Evolutionary conservation across 1,140 invertebrate genomes (phyloP).

Genomic region (Magallana ariakensis): DNA sequence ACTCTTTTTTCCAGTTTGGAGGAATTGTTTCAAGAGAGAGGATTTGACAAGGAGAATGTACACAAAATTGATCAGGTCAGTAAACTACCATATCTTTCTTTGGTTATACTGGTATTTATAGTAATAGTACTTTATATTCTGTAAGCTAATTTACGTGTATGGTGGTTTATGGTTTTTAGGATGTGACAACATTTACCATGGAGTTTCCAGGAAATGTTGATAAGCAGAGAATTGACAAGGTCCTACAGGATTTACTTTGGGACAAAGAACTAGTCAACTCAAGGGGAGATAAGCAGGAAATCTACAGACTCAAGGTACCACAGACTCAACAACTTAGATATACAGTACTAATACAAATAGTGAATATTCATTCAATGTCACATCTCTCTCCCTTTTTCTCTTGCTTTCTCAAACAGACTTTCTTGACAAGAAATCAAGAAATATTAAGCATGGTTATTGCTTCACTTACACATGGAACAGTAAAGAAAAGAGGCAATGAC

Average conservation of each 20-base stretch:
- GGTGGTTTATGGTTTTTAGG: background rate
- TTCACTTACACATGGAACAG: too few relatives aligned
- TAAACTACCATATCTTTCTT: background rate
- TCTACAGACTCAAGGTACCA: constrained; percentile 62
- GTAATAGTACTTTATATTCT: too few relatives aligned
- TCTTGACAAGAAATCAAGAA: too few relatives aligned
- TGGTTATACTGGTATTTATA: too few relatives aligned
- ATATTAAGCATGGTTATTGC: too few relatives aligned
- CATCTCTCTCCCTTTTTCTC: too few relatives aligned
- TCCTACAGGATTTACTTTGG: constrained; percentile 75
- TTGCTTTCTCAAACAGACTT: too few relatives aligned
- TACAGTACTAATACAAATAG: too few relatives aligned
- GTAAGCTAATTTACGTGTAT: too few relatives aligned
- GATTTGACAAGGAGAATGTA: constrained; percentile 55
- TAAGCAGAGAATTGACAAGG: constrained; percentile 63
- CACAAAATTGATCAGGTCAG: constrained; percentile 66
- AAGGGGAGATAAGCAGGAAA: constrained; percentile 48
- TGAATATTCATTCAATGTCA: too few relatives aligned
- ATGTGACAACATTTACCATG: constrained; percentile 66
- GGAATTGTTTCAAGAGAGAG: constrained; percentile 65
- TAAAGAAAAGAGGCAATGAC: too few relatives aligned
- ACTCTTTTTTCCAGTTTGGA: constrained; percentile 59
- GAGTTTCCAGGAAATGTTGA: constrained; percentile 64
- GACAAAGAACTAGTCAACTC: constrained; percentile 69
- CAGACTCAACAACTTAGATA: background rate